Evolutionary conservation across 53 echinoderm and acorn worm genomes (phyloP), one percentile per base, ranked within the genome.

Genomic region (Echinometra lucunter): DNA sequence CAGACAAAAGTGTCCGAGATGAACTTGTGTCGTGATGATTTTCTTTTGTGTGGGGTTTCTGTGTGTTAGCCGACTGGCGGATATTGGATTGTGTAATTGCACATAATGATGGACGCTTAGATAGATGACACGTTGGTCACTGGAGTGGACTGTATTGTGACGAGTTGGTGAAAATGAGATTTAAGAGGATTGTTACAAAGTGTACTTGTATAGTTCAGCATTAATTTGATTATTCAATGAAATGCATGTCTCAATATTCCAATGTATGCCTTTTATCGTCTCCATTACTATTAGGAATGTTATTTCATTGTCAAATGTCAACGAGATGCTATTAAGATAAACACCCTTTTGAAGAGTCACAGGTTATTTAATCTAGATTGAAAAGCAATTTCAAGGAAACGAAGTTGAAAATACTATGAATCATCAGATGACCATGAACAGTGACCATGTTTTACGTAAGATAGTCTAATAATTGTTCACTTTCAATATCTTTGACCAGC

Each of bases 1-100:
- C 30, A 85, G 85, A 45, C 85, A 85, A 85, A 85, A 49, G 11
- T 49, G 16, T 12, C 42, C 27, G 85, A n/a, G 49, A 85, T 85
- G 85, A 49, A 85, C n/a, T 3, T 85, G 85, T 85, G 16, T 25
- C n/a, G 47, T 30, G 85, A 49, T 85, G 45, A 47, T n/a, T 85
- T 49, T 53, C 85, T 85, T 47, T 85, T 85, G 85, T 85, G 49
- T 27, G 12, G n/a, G 27, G 85, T 85, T 49, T 49, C 85, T 85
- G 47, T 85, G 85, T 47, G 85, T 30, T 10, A n/a, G 28, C 85
- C 85, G 85, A 85, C 53, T 12, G 49, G 85, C 85, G 85, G 85
- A 85, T 49, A 85, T 85, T 85, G 85, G 85, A 53, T 85, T 27
- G 85, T 49, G 19, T 85, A 85, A 85, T 38, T 78, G 21, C 35